Percentiles rank a stretch among this genome's conserved stretches.
Evolutionary conservation across 2,797 vertebrate genomes (phyloP).

Genomic region (Florisuga fusca): DNA sequence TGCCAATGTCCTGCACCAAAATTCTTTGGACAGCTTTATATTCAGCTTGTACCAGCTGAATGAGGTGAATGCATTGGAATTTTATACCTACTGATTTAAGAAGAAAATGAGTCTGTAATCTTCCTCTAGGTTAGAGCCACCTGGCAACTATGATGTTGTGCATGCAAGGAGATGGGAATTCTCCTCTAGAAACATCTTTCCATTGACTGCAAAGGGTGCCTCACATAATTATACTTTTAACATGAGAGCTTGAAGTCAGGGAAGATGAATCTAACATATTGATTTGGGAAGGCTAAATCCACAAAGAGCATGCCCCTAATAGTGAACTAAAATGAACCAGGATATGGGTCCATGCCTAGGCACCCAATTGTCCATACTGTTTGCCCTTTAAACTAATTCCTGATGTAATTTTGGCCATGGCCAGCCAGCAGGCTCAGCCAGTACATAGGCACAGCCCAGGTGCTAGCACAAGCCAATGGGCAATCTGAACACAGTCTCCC

Average conservation of each 20-base stretch:
- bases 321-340: background rate
- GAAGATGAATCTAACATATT: background rate
- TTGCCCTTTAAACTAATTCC: background rate
- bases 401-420: fast-evolving
- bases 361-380: background rate
- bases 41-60: conserved; percentile 11
- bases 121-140: conserved; percentile 30
- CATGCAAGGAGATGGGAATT: background rate
- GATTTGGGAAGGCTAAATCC: background rate
- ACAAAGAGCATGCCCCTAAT: background rate
- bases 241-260: background rate
- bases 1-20: background rate
- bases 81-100: conserved; percentile 10
- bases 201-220: background rate
- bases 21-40: background rate
- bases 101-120: background rate
- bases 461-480: background rate
- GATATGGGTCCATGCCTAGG: background rate
- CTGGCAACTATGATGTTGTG: background rate
- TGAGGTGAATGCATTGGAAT: conserved; percentile 1
- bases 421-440: background rate
- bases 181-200: background rate
- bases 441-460: background rate
- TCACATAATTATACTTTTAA: background rate
- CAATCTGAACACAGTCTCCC: background rate